These are phyloP conservation scores for Stercorarius parasiticus DNA, from an alignment of 2,113 vertebrate genomes.

Conservation along the genomic window DNA sequence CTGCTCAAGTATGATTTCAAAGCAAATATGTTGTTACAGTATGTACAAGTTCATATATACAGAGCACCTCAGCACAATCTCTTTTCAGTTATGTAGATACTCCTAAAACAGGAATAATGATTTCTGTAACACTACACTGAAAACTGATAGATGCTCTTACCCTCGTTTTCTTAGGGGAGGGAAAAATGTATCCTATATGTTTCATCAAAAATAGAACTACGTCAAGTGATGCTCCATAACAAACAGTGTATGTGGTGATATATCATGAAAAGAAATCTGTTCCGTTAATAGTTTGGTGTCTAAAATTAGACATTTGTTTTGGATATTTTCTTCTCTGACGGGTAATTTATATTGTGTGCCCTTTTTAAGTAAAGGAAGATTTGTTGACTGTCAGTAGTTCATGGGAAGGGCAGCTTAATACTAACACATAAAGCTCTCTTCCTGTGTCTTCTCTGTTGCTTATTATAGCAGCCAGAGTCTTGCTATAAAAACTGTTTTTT, in stretches of 20 bases:
- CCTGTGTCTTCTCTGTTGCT: not conserved
- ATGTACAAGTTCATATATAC: not conserved
- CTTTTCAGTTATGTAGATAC: not conserved
- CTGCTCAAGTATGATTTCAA: not conserved
- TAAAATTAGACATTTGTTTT: not conserved
- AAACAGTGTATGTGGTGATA: not conserved
- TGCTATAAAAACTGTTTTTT: not conserved
- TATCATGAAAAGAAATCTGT: not conserved
- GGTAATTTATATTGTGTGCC: not conserved
- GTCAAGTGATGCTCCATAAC: not conserved
- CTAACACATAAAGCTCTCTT: not conserved
- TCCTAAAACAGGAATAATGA: not conserved
- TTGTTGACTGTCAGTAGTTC: not conserved
- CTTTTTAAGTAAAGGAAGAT: not conserved
- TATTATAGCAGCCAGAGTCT: not conserved
- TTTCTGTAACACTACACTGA: not conserved
- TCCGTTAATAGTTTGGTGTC: not conserved
- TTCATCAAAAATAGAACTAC: not conserved
- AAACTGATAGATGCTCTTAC: not conserved
- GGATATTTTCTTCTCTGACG: not conserved
- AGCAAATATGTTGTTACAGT: not conserved
- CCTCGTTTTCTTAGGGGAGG: rapidly evolving
- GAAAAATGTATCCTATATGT: not conserved
- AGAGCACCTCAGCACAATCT: not conserved
- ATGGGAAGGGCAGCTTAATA: not conserved